These are phyloP conservation scores for Tor tambroides DNA, from an alignment of 2,113 vertebrate species.

Conservation along the genomic window DNA sequence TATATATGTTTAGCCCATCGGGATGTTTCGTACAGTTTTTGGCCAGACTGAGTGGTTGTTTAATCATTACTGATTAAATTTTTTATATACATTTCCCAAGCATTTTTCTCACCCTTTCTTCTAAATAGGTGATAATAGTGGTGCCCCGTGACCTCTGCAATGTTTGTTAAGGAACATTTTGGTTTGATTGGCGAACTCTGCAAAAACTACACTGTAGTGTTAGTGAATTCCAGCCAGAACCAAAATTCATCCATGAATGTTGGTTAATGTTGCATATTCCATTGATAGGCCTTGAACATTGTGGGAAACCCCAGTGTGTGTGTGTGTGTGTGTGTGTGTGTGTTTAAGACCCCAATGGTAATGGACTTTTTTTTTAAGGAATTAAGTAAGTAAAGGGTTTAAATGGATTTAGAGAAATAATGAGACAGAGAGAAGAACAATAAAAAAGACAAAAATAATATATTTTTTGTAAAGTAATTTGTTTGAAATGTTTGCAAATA, in stretches of 20 bases:
- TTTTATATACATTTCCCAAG: background rate
- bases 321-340: no score
- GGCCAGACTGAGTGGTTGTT: background rate
- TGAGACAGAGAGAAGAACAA: background rate
- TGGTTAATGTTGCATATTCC: background rate
- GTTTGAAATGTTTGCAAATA: background rate
- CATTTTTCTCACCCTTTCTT: background rate
- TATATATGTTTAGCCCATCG: background rate
- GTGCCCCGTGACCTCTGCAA: constrained; percentile 1
- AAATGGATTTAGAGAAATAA: background rate
- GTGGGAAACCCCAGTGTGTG: background rate
- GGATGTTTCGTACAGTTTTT: background rate
- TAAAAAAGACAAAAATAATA: background rate
- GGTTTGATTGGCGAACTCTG: background rate
- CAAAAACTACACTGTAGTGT: background rate
- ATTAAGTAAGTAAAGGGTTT: background rate
- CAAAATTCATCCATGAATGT: constrained; percentile 4
- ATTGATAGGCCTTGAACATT: background rate
- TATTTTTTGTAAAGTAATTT: background rate
- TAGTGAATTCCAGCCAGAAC: constrained; percentile 54
- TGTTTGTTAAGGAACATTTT: constrained; percentile 3
- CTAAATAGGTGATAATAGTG: background rate
- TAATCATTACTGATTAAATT: background rate
- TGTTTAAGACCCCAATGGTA: background rate
- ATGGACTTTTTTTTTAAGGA: background rate